Percentiles rank a stretch among this genome's conserved stretches.
Conservation (phyloP, 1,140 invertebrate species). For the Trichoplusia ni region DNA sequence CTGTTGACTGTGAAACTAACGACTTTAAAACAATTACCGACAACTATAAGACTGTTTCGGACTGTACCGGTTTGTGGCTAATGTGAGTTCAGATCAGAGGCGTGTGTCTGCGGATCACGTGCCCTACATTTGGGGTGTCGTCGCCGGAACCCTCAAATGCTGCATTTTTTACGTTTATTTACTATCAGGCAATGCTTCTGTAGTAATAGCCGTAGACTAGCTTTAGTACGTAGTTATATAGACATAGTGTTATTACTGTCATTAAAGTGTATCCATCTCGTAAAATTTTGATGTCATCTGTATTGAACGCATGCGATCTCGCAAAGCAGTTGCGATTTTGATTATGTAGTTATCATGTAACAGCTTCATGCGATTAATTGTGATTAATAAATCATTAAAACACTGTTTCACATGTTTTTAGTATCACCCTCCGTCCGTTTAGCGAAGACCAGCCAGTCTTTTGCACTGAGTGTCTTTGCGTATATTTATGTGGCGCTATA, state of each 20-base stretch:
- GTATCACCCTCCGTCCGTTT: slow-evolving; percentile 30
- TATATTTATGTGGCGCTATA: slow-evolving; percentile 50
- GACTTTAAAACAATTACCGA: slow-evolving; percentile 28
- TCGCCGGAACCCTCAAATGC: slow-evolving; percentile 63
- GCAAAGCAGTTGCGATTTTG: slow-evolving; percentile 42
- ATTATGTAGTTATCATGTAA: slow-evolving; percentile 20
- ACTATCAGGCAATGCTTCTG: slow-evolving; percentile 59
- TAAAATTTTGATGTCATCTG: slow-evolving; percentile 42
- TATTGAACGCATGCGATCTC: slow-evolving; percentile 49
- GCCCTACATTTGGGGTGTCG: slow-evolving; percentile 73
- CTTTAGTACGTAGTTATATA: slow-evolving; percentile 33
- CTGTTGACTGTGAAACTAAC: slow-evolving; percentile 63
- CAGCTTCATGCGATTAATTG: slow-evolving; percentile 21
- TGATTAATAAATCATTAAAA: slow-evolving; percentile 29
- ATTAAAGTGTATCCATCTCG: slow-evolving; percentile 39
- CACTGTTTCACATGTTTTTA: slow-evolving; percentile 14
- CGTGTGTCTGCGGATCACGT: slow-evolving; percentile 68
- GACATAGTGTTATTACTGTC: slow-evolving; percentile 27
- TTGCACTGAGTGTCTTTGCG: slow-evolving; percentile 57
- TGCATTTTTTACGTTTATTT: slow-evolving; percentile 66
- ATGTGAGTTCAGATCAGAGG: slow-evolving; percentile 72
- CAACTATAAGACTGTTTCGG: slow-evolving; percentile 62
- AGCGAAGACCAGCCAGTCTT: slow-evolving; percentile 52
- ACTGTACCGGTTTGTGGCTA: slow-evolving; percentile 69
- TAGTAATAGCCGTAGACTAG: slow-evolving; percentile 44